Percentiles rank a stretch among this genome's conserved stretches.
Conservation (phyloP, 2,113 vertebrate genomes). For the Triplophysa rosa region DNA sequence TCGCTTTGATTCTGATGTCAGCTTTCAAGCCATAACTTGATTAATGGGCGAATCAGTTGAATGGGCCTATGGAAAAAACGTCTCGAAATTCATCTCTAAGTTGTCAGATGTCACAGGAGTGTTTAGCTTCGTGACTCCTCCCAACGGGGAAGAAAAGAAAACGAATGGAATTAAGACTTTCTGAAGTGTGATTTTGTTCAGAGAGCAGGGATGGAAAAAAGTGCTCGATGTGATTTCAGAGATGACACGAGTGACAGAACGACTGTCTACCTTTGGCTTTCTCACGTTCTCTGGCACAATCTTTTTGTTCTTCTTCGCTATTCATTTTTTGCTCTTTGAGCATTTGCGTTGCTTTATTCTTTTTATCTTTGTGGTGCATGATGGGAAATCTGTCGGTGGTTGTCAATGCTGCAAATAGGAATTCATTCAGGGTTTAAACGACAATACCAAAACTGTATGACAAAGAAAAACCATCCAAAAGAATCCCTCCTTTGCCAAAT, state of each 20-base stretch:
- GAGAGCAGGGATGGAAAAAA: background rate
- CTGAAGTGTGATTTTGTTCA: constrained; percentile 22
- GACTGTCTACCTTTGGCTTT: background rate
- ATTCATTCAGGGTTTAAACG: constrained; percentile 9
- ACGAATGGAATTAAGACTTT: constrained; percentile 15
- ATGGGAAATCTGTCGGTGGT: constrained; percentile 33
- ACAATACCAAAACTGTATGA: background rate
- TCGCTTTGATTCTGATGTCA: constrained; percentile 49
- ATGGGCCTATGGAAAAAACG: constrained; percentile 40
- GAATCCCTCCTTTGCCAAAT: background rate
- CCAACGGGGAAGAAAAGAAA: background rate
- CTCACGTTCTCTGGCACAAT: background rate
- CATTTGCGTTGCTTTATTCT: background rate
- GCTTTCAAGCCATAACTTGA: constrained; percentile 39
- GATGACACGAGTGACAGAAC: background rate
- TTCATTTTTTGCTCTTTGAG: background rate
- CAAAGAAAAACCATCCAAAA: background rate
- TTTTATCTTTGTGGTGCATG: constrained; percentile 15
- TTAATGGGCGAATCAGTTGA: constrained; percentile 49
- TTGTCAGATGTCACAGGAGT: constrained; percentile 32
- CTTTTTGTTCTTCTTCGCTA: constrained; percentile 8
- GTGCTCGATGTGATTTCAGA: constrained; percentile 12
- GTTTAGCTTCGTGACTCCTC: constrained; percentile 13
- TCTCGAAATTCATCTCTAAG: constrained; percentile 20
- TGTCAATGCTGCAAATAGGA: background rate